These are phyloP conservation scores for Sander lucioperca DNA, from an alignment of 2,113 vertebrate species.

Conservation along the genomic window DNA sequence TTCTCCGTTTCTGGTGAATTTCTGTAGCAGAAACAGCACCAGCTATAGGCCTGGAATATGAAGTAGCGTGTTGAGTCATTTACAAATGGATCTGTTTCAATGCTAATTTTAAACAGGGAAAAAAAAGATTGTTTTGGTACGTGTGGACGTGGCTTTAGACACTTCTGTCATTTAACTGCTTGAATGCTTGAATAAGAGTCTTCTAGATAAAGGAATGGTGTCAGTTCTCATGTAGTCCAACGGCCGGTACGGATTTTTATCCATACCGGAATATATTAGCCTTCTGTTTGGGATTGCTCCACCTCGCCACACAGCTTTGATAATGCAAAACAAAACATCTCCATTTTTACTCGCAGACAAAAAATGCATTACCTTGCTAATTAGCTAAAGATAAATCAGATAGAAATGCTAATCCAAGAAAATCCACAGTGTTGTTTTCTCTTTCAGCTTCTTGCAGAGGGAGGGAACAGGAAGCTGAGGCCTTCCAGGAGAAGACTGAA, in stretches of 20 bases:
- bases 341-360: slow-evolving; percentile 34
- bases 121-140: too few species aligned
- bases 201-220: slow-evolving; percentile 1
- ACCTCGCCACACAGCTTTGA: slow-evolving; percentile 29
- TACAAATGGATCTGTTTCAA: too few species aligned
- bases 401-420: slow-evolving; percentile 60
- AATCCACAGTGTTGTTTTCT: slow-evolving; percentile 53
- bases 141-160: not conserved
- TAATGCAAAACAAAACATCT: slow-evolving; percentile 52
- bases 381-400: slow-evolving; percentile 59
- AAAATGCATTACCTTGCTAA: slow-evolving; percentile 50
- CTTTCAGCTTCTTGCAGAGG: slow-evolving; percentile 28
- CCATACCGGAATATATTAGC: slow-evolving; percentile 22
- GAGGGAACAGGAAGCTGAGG: slow-evolving; percentile 23
- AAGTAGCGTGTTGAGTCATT: too few species aligned
- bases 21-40: too few species aligned
- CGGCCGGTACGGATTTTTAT: slow-evolving; percentile 21
- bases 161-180: not conserved
- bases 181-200: not conserved
- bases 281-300: slow-evolving; percentile 13
- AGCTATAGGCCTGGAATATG: too few species aligned
- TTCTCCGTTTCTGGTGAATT: too few species aligned
- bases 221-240: not conserved
- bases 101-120: too few species aligned
- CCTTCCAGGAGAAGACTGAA: slow-evolving; percentile 46